These are phyloP conservation scores for Lasioglossum morio DNA, from an alignment of 2,888 invertebrate species.

Conservation along the genomic window DNA sequence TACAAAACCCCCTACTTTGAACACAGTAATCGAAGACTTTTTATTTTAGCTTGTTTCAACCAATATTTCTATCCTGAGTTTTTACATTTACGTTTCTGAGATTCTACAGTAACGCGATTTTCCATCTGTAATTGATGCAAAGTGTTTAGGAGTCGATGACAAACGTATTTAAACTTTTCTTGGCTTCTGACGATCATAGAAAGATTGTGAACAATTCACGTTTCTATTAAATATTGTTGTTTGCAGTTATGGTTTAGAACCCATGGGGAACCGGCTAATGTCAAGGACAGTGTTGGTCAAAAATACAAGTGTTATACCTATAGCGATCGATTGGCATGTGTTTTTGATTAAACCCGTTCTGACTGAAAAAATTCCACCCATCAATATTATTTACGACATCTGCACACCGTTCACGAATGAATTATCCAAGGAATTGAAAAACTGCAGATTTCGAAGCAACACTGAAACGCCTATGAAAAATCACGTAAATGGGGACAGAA, in stretches of 20 bases:
- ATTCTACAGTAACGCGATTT: background rate
- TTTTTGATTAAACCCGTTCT: conserved; percentile 65
- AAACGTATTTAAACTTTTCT: background rate
- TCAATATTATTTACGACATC: conserved; percentile 73
- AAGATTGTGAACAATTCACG: background rate
- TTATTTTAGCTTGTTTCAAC: background rate
- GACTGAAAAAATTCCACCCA: conserved; percentile 64
- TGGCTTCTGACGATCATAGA: background rate
- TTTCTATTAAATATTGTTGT: background rate
- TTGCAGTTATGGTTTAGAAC: conserved; percentile 74
- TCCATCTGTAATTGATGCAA: background rate
- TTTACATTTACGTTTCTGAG: no score
- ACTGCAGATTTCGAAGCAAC: background rate
- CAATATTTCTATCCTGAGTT: background rate
- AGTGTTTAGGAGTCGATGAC: background rate
- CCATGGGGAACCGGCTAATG: conserved; percentile 57
- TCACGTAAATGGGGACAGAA: background rate
- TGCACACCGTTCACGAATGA: conserved; percentile 62
- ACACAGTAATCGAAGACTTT: background rate
- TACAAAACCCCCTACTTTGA: background rate
- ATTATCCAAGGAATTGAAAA: conserved; percentile 32
- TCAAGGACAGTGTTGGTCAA: conserved; percentile 72
- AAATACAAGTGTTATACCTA: conserved; percentile 76
- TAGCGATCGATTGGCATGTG: conserved; percentile 78
- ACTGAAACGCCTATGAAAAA: conserved; percentile 28